phyloP scores from a whole-genome alignment of 2,113 vertebrate species.

The Porphyrio hochstetteri region DNA sequence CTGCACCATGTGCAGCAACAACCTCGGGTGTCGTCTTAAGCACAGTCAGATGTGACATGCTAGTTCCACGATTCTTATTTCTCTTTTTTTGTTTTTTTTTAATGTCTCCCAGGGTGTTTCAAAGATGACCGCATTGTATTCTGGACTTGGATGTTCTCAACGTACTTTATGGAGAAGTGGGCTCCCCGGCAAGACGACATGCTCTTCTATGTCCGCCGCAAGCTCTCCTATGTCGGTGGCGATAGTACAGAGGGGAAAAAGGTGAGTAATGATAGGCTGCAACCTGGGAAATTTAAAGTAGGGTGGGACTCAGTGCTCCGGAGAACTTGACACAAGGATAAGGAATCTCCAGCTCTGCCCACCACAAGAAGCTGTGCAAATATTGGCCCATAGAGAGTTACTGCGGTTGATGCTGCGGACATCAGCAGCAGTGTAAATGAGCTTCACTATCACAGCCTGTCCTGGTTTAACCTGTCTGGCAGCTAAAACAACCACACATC shows the following conservation, averaged over 20 bases:
- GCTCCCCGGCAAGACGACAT: slow-evolving; percentile 93
- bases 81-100: neutral
- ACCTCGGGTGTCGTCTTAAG: neutral
- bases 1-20: neutral
- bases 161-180: slow-evolving; percentile 97
- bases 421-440: neutral
- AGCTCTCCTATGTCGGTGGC: slow-evolving; percentile 75
- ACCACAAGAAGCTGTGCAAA: no score
- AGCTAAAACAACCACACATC: no score
- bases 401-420: neutral
- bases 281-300: neutral
- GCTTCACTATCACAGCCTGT: rapidly evolving
- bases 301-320: neutral
- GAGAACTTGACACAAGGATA: neutral
- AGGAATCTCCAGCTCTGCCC: neutral
- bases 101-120: slow-evolving; percentile 82
- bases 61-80: neutral
- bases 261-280: slow-evolving; percentile 45
- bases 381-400: neutral
- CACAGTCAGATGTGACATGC: neutral
- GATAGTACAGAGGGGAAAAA: slow-evolving; percentile 83
- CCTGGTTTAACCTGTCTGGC: no score
- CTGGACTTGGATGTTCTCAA: slow-evolving; percentile 99
- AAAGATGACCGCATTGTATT: slow-evolving; percentile 98
- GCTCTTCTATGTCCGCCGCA: slow-evolving; percentile 95